Base-by-base conservation (phyloP, 2,113 vertebrate species). In the Onychorhynchus coronatus region DNA sequence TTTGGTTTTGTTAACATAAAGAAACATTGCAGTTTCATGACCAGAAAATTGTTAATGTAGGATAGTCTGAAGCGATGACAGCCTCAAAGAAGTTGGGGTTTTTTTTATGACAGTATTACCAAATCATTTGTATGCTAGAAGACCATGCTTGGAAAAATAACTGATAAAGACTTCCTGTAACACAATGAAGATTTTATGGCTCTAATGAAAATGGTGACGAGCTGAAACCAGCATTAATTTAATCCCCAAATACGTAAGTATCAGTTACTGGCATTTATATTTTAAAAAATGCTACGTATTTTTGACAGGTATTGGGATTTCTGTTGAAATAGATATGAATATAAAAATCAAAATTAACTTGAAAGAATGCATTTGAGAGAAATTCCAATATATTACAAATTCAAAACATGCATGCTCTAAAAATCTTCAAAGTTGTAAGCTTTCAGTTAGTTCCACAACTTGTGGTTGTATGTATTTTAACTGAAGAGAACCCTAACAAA, bases 1-100 rank as follows among this genome's bases (percentile, higher is more conserved):
- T 94, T 95, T 95, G 94, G 92, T 67, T 95, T 58, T 88, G 84
- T 87, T 94, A 91, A 92, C 74, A 78, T 62, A 61, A 72, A 79
- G 62, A 94, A 95, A 92, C 72, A 49, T 10, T 52, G 65, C 39
- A 78, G 53, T 77, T 88, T 76, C 53, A 65, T 35, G 47, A 72
- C 53, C 65, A 94, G 90, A 76, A 74, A 78, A 63, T 25, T 62
- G 55, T 94, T 84, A 73, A 72, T 0, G 0, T 73, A 6, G 17
- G 58, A 65, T 30, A 31, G 63, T 76, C 55, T 88, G 31, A 80
- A 73, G 77, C 52, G 65, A 71, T 52, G 31, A 93, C 88, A 92
- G 49, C 49, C 81, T 79, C 49, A 30, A 52, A 44, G 12, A 68
- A 22, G 18, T n/a, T n/a, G n/a, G n/a, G n/a, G n/a, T 25, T 58